phyloP scores from a whole-genome alignment of 1,140 invertebrate species.

The Lutraria rhynchaena region DNA sequence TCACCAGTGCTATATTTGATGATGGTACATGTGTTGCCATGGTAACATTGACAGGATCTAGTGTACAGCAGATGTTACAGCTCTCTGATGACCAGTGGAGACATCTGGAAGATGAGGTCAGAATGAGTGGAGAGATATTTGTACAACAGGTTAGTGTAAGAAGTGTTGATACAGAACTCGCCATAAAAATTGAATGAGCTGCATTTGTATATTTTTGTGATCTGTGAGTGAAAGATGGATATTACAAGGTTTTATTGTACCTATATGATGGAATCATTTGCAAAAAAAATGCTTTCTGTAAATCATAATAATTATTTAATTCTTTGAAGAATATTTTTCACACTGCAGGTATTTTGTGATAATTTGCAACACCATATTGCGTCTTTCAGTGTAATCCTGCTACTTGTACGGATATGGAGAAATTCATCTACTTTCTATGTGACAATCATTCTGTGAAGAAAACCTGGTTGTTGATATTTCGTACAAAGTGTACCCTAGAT shows the following conservation, averaged over 20 bases:
- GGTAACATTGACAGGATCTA: slow-evolving; percentile 46
- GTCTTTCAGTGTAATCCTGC: slow-evolving; percentile 14
- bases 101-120: slow-evolving; percentile 9
- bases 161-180: too few relatives aligned
- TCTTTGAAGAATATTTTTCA: neutral
- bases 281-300: neutral
- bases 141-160: slow-evolving; percentile 45
- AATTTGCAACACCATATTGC: neutral
- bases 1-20: slow-evolving; percentile 35
- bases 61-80: slow-evolving; percentile 37
- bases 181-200: too few relatives aligned
- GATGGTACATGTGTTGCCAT: slow-evolving; percentile 51
- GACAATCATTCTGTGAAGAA: slow-evolving; percentile 39
- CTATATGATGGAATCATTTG: too few relatives aligned
- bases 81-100: slow-evolving; percentile 54
- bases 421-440: slow-evolving; percentile 42
- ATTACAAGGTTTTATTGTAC: too few relatives aligned
- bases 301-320: neutral
- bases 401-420: slow-evolving; percentile 1
- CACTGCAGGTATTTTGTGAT: neutral
- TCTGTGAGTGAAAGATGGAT: too few relatives aligned
- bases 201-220: too few relatives aligned
- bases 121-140: slow-evolving; percentile 32
- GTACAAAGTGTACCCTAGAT: slow-evolving; percentile 1
- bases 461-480: slow-evolving; percentile 40